These are phyloP conservation scores for Electrophaes corylata DNA, from an alignment of 2,888 invertebrate species.

Conservation along the genomic window DNA sequence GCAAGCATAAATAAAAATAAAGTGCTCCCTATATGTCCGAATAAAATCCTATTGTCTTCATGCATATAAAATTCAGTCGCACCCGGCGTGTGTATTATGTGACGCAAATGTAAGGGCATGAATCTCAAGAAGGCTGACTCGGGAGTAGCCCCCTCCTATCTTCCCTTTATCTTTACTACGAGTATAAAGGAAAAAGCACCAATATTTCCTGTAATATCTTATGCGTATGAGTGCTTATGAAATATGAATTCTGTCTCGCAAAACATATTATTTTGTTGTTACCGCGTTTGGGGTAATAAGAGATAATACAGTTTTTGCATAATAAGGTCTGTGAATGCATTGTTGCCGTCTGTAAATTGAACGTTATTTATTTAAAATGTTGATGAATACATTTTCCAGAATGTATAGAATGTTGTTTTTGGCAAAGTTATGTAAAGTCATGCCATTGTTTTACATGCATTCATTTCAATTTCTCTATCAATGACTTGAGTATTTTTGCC, in stretches of 20 bases:
- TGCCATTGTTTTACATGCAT: too few species aligned
- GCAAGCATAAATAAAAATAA: constrained; percentile 50
- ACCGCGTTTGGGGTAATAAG: constrained; percentile 62
- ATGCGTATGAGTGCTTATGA: constrained; percentile 79
- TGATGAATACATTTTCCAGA: not conserved
- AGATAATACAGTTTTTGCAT: constrained; percentile 53
- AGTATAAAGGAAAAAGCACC: constrained; percentile 73
- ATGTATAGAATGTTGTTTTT: too few species aligned
- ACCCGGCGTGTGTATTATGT: constrained; percentile 68
- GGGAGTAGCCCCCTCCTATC: constrained; percentile 65
- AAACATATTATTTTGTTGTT: constrained; percentile 82
- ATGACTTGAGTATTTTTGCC: too few species aligned
- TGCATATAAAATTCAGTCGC: constrained; percentile 73
- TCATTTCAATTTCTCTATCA: too few species aligned
- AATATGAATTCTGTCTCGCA: constrained; percentile 81
- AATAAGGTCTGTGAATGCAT: constrained; percentile 53
- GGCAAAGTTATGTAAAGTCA: too few species aligned
- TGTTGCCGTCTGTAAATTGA: constrained; percentile 28
- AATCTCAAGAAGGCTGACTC: constrained; percentile 64
- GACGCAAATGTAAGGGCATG: constrained; percentile 70
- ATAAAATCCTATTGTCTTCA: constrained; percentile 67
- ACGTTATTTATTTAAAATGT: not conserved
- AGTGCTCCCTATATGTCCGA: constrained; percentile 62
- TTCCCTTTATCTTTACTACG: constrained; percentile 76
- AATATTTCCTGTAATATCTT: constrained; percentile 71